Percentiles rank a stretch among this genome's conserved stretches.
Evolutionary conservation across 2,797 vertebrate species (phyloP).

Genomic region (Miichthys miiuy): DNA sequence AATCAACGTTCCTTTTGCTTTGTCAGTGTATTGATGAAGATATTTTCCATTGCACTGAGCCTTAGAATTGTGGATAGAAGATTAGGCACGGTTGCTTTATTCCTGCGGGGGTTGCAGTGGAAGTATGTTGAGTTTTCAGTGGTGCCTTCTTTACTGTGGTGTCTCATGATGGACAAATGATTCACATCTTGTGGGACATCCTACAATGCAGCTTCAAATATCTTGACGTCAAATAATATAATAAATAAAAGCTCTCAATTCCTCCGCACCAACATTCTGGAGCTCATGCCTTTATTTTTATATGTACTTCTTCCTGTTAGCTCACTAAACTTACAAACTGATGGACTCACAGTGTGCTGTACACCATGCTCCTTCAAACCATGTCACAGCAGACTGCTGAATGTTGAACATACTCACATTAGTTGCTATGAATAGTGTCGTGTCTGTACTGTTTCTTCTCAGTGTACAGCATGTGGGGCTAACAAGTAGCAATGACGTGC

Average conservation of each 20-base stretch:
- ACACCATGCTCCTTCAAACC: background rate
- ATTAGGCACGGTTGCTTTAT: background rate
- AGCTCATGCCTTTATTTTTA: background rate
- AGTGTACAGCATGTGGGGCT: background rate
- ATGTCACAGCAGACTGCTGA: slow-evolving; percentile 11
- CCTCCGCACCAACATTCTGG: background rate
- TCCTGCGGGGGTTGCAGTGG: background rate
- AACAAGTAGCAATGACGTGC: background rate
- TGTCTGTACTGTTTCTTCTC: background rate
- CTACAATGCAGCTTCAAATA: slow-evolving; percentile 4
- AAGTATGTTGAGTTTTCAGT: background rate
- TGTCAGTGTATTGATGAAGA: background rate
- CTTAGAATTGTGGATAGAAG: background rate
- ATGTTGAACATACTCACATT: slow-evolving; percentile 31
- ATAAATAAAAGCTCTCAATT: background rate
- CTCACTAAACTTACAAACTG: background rate
- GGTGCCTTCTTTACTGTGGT: slow-evolving; percentile 12
- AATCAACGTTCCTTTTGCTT: background rate
- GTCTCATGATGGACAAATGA: slow-evolving; percentile 30
- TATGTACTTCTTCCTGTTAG: background rate
- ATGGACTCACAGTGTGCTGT: background rate
- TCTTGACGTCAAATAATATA: background rate
- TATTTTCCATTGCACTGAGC: background rate
- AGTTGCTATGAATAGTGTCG: slow-evolving; percentile 11
- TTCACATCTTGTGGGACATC: background rate